phyloP scores from a whole-genome alignment of 2,113 vertebrate genomes.

The Thermophis baileyi region DNA sequence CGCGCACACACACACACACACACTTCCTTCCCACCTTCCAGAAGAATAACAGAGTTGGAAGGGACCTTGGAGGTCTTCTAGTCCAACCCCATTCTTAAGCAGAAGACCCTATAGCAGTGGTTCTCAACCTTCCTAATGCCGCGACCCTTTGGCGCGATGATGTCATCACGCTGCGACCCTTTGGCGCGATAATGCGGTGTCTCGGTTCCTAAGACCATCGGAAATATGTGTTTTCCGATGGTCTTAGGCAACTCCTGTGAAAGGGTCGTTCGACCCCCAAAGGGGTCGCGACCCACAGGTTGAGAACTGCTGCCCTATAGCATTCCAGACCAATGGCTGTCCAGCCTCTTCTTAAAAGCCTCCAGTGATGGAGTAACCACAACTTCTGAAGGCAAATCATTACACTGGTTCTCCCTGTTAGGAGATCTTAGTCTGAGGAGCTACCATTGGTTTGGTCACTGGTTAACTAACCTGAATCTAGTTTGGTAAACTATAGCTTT shows the following conservation, averaged over 20 bases:
- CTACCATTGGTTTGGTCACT: neutral
- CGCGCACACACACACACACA: too few species aligned
- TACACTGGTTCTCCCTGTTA: neutral
- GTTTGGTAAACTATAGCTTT: neutral
- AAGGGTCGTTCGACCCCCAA: too few species aligned
- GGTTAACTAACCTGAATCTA: neutral
- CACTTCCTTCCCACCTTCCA: neutral
- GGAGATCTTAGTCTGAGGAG: neutral
- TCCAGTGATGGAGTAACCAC: neutral
- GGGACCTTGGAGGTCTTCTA: neutral
- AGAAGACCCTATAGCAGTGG: neutral
- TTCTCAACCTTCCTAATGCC: too few species aligned
- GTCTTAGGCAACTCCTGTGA: too few species aligned
- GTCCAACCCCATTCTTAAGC: neutral
- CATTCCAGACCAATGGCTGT: neutral
- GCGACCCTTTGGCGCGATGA: too few species aligned
- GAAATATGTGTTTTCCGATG: too few species aligned
- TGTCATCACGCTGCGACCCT: too few species aligned
- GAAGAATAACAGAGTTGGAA: neutral
- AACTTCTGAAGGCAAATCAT: neutral
- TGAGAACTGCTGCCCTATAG: too few species aligned
- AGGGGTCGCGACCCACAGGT: too few species aligned
- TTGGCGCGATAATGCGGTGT: too few species aligned
- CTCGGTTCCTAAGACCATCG: too few species aligned
- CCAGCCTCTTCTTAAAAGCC: neutral